Evolutionary conservation across 2,113 vertebrate genomes (phyloP).

Genomic region (Malurus cyaneus): DNA sequence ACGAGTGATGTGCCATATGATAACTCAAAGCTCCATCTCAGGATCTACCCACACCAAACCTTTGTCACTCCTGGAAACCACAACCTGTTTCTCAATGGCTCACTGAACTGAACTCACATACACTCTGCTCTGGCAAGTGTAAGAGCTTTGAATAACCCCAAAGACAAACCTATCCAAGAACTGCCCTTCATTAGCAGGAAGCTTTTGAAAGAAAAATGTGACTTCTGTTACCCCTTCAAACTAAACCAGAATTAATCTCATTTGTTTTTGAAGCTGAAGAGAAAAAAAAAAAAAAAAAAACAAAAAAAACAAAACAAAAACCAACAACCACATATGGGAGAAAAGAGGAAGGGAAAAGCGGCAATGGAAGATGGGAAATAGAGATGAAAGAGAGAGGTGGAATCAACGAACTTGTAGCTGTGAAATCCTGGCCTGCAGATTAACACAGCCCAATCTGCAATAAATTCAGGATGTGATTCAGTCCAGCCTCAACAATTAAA

Average conservation of each 20-base stretch:
- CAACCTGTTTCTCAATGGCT: conserved; percentile 47
- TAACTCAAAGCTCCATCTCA: conserved; percentile 73
- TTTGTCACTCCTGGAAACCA: conserved; percentile 27
- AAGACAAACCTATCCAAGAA: conserved; percentile 24
- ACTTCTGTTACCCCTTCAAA: not conserved
- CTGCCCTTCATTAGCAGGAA: conserved; percentile 24
- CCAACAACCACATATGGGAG: not conserved
- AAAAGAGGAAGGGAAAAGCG: not conserved
- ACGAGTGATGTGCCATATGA: conserved; percentile 79
- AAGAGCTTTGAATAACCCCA: conserved; percentile 19
- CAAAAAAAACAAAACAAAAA: not conserved
- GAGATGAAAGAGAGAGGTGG: not conserved
- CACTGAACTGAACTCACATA: conserved; percentile 8
- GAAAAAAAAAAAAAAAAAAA: not conserved
- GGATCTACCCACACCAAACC: conserved; percentile 28
- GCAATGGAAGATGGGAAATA: not conserved
- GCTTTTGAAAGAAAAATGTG: conserved; percentile 56
- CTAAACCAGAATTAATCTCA: conserved; percentile 55
- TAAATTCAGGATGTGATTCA: conserved; percentile 62
- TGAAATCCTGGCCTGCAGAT: conserved; percentile 32
- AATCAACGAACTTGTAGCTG: conserved; percentile 43
- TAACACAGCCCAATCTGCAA: conserved; percentile 50
- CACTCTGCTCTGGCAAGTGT: not conserved
- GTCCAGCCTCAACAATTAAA: conserved; percentile 55
- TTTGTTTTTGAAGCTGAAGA: not conserved